Evolutionary conservation across 2,797 vertebrate genomes (phyloP).

Genomic region (Tapera naevia): DNA sequence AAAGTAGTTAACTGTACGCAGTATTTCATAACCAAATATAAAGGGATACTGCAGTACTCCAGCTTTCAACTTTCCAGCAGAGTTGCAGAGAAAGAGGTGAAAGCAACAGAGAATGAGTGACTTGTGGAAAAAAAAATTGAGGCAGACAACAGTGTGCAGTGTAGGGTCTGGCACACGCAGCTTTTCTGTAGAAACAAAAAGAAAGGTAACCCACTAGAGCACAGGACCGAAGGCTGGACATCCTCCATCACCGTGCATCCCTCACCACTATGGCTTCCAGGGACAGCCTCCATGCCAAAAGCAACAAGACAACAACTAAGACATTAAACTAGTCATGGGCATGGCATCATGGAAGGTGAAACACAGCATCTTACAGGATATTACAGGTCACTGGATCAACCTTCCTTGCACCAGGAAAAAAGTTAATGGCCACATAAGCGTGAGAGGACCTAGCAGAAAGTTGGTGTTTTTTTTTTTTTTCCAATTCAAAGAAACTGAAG

Average conservation of each 20-base stretch:
- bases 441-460: background rate
- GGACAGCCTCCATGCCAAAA: background rate
- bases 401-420: background rate
- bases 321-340: background rate
- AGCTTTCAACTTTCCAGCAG: background rate
- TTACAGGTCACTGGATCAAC: background rate
- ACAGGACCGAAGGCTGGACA: fast-evolving
- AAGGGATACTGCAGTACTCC: background rate
- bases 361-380: fast-evolving
- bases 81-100: background rate
- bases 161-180: fast-evolving
- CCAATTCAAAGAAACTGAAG: background rate
- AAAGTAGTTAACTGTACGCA: background rate
- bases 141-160: background rate
- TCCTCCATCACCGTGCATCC: fast-evolving
- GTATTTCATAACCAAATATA: background rate
- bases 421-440: fast-evolving
- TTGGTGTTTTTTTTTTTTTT: no score
- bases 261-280: fast-evolving
- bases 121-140: background rate
- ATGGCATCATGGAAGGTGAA: background rate
- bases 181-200: background rate
- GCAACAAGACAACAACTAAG: background rate
- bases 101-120: background rate
- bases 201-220: background rate